Conservation (phyloP, 2,888 invertebrate species). For the Hoplodrina ambigua region DNA sequence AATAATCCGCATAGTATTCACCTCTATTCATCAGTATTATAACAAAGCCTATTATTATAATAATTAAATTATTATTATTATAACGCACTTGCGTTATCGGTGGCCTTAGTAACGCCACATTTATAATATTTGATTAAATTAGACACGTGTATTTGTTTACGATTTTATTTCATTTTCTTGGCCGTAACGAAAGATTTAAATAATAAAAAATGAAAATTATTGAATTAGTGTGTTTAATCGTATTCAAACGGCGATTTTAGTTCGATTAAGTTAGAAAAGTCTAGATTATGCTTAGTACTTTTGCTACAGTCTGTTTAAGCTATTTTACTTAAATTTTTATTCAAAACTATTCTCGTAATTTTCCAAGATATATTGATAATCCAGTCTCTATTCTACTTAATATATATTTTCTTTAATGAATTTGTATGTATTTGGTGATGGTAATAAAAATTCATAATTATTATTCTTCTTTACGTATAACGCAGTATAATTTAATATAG, state of each 20-base stretch:
- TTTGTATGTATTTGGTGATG: neutral
- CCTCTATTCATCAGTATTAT: neutral
- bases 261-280: neutral
- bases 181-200: slow-evolving; percentile 11
- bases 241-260: neutral
- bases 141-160: slow-evolving; percentile 15
- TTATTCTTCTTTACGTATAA: neutral
- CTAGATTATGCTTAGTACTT: neutral
- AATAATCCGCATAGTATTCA: slow-evolving; percentile 6
- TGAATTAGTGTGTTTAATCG: slow-evolving; percentile 10
- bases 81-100: slow-evolving; percentile 23
- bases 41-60: neutral
- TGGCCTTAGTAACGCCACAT: slow-evolving; percentile 42
- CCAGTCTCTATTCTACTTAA: no score
- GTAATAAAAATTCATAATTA: neutral
- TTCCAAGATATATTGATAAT: no score
- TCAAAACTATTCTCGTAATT: no score
- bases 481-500: neutral
- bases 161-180: slow-evolving; percentile 25
- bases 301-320: no score
- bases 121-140: slow-evolving; percentile 30
- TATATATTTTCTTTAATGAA: neutral
- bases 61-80: slow-evolving; percentile 17
- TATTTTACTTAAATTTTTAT: neutral
- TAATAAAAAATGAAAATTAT: slow-evolving; percentile 23